Base-by-base conservation (phyloP, 2,888 invertebrate genomes). In the Criorhina ranunculi region DNA sequence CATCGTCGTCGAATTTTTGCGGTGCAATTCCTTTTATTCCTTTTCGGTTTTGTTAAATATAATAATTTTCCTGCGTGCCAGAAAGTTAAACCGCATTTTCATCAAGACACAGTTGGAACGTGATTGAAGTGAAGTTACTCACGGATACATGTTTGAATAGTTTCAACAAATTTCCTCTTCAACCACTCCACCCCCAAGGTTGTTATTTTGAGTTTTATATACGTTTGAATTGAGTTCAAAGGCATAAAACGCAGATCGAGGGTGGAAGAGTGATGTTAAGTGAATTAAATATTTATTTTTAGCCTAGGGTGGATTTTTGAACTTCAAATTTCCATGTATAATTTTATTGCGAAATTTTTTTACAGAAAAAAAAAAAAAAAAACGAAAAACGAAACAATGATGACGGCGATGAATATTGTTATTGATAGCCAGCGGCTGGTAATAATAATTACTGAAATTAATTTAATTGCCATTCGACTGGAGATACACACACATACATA, bases 211-310 rank as follows among this genome's bases (percentile, higher is more conserved):
- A 59, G 40, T 72, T 72, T 59, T 60, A 59, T 60, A 59, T 24
- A 24, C 59, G 44, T 79, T 79, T 73, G 44, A 70, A 76, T 77
- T 76, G n/a, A 53, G 51, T 82, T 82, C 64, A 62, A 77, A 77
- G 35, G 60, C 59, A 64, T 7, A 31, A 7, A n/a, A n/a, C 31
- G 4, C 6, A n/a, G 8, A 35, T 4, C 4, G 9, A 17, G 8
- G 40, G 29, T n/a, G 64, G 17, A 46, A 37, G 17, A 64, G n/a
- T n/a, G 31, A 44, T 37, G 70, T 70, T 64, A 70, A 78, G 70
- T 42, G 69, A 79, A 76, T 73, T 62, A 69, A 69, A 73, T 69
- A 49, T 73, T 51, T 67, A 72, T 75, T 79, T 79, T 55, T 55
- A 60, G 70, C 75, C 46, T 0, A 35, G 5, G 83, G 24, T 33